Conservation (phyloP, 2,797 vertebrate genomes). For the Eulemur mongoz region DNA sequence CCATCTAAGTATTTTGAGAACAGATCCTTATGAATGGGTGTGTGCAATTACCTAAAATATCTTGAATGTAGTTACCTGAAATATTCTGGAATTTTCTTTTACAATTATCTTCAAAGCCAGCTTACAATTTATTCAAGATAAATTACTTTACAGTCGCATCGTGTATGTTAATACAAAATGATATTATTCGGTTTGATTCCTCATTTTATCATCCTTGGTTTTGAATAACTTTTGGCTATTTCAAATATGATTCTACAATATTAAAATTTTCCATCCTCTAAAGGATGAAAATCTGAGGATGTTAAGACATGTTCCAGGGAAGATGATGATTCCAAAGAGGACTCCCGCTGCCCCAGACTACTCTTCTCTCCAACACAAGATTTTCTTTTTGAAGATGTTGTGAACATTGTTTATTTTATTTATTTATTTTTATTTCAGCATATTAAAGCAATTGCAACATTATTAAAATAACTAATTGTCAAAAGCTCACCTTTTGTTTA, state of each 20-base stretch:
- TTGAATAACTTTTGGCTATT: conserved; percentile 16
- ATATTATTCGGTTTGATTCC: neutral
- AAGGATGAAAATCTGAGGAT: neutral
- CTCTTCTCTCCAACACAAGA: neutral
- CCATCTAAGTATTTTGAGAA: neutral
- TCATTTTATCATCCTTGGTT: neutral
- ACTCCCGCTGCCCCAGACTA: neutral
- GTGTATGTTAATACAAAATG: neutral
- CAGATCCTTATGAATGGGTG: neutral
- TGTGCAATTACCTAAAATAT: neutral
- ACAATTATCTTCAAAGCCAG: conserved; percentile 8
- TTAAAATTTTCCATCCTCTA: neutral
- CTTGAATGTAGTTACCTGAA: neutral
- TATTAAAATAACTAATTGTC: neutral
- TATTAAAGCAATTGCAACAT: neutral
- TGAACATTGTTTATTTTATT: too few species aligned
- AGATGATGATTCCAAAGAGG: neutral
- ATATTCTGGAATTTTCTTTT: conserved; percentile 22
- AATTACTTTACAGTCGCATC: neutral
- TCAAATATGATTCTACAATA: conserved; percentile 9
- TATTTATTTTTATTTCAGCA: too few species aligned
- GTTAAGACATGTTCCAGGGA: neutral
- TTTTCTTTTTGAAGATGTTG: neutral
- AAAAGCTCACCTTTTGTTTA: neutral
- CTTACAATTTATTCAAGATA: conserved; percentile 9